phyloP scores from a whole-genome alignment of 2,113 vertebrate species.

The Podilymbus podiceps region DNA sequence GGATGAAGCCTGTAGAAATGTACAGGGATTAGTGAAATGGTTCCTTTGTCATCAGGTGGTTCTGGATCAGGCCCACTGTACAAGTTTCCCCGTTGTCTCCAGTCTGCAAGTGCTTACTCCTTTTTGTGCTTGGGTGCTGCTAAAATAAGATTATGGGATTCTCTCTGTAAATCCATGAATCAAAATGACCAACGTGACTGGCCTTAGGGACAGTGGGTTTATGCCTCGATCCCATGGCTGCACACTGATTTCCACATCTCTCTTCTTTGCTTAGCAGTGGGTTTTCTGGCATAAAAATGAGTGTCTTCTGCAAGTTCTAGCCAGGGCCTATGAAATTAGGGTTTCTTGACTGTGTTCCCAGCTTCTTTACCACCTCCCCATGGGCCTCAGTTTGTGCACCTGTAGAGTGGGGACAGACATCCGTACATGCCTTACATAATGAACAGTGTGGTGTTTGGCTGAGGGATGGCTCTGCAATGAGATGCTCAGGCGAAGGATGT shows the following conservation, averaged over 20 bases:
- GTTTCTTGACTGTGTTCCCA: background rate
- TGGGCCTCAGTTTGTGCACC: background rate
- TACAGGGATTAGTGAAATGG: background rate
- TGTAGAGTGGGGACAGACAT: background rate
- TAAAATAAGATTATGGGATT: background rate
- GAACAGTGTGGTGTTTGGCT: background rate
- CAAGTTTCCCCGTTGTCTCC: background rate
- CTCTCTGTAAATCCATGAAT: background rate
- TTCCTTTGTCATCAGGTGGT: background rate
- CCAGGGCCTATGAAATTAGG: background rate
- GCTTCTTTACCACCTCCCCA: background rate
- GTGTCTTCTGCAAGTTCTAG: background rate
- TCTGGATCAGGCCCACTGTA: background rate
- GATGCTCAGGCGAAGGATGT: background rate
- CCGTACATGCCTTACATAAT: background rate
- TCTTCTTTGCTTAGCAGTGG: background rate
- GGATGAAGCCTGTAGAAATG: background rate
- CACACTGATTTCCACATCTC: background rate
- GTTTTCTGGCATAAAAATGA: background rate
- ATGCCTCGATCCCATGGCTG: background rate
- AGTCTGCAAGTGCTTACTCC: background rate
- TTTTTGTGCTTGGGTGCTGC: background rate
- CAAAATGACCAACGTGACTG: background rate
- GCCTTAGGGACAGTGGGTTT: background rate
- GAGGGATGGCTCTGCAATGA: background rate